Evolutionary conservation across 2,797 vertebrate genomes (phyloP).

Genomic region (Pipistrellus kuhlii): DNA sequence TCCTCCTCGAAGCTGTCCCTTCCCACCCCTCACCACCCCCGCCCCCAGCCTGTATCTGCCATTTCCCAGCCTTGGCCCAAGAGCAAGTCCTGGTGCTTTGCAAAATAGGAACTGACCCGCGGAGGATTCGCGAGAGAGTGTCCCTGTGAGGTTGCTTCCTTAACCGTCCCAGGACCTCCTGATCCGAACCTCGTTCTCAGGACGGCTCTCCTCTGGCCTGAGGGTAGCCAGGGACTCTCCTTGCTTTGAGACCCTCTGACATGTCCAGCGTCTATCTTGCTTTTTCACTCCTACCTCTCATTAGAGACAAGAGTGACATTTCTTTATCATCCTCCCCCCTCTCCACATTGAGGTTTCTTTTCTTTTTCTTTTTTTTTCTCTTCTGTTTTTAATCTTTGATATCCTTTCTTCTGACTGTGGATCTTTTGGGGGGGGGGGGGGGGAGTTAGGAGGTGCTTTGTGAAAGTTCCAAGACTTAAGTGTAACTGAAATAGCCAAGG

Average conservation of each 20-base stretch:
- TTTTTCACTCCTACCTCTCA: not conserved
- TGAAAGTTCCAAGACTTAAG: not conserved
- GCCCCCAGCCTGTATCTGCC: not conserved
- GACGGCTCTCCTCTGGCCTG: not conserved
- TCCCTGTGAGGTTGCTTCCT: not conserved
- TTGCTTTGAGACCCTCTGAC: conserved; percentile 22
- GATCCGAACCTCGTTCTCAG: not conserved
- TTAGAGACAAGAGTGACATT: not conserved
- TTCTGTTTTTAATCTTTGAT: not conserved
- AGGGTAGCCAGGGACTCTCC: not conserved
- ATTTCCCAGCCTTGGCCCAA: not conserved
- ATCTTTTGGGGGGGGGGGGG: not conserved
- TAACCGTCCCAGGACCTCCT: not conserved
- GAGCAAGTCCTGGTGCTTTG: conserved; percentile 15
- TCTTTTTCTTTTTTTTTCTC: not conserved
- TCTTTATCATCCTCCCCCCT: not conserved
- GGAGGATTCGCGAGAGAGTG: not conserved
- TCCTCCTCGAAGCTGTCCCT: not conserved
- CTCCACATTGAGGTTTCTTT: not conserved
- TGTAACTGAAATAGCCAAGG: not conserved
- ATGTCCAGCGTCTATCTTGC: not conserved
- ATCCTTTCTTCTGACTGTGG: not conserved
- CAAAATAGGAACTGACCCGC: conserved; percentile 18
- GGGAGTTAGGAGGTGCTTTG: not conserved
- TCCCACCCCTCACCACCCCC: not conserved